Conservation (phyloP, 30 jellyfish, hydroid and myxozoan genomes). For the Clytia hemisphaerica region DNA sequence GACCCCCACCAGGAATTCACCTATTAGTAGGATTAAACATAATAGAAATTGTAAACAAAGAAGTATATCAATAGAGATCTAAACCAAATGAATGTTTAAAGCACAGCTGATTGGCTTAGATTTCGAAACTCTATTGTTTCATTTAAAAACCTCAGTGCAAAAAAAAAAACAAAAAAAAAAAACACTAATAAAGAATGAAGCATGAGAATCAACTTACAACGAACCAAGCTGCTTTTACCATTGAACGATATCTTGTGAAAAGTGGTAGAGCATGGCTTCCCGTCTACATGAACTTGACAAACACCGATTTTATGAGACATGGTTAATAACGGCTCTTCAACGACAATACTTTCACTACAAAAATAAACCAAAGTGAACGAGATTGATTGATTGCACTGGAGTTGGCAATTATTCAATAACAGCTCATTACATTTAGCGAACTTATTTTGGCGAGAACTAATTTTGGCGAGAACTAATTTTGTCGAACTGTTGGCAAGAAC, state of each 20-base stretch:
- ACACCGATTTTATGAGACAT: conserved; percentile 93
- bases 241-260: conserved; percentile 41
- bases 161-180: too few relatives aligned
- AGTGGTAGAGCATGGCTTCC: conserved; percentile 71
- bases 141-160: too few relatives aligned
- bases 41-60: neutral
- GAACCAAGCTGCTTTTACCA: conserved; percentile 67
- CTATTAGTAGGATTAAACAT: neutral
- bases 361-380: neutral
- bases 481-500: too few relatives aligned
- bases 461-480: too few relatives aligned
- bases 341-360: conserved; percentile 34
- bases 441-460: too few relatives aligned
- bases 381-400: neutral
- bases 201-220: too few relatives aligned
- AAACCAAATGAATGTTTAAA: too few relatives aligned
- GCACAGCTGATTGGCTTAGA: too few relatives aligned
- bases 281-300: conserved; percentile 68
- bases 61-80: too few relatives aligned
- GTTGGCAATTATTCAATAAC: neutral
- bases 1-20: too few relatives aligned
- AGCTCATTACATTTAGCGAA: neutral
- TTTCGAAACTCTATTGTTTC: too few relatives aligned
- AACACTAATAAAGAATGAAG: too few relatives aligned
- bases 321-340: conserved; percentile 67